A percentile compares a stretch with the other conserved stretches of the same genome.
phyloP scores from a whole-genome alignment of 2,113 vertebrate species.

The Protobothrops flavoviridis region DNA sequence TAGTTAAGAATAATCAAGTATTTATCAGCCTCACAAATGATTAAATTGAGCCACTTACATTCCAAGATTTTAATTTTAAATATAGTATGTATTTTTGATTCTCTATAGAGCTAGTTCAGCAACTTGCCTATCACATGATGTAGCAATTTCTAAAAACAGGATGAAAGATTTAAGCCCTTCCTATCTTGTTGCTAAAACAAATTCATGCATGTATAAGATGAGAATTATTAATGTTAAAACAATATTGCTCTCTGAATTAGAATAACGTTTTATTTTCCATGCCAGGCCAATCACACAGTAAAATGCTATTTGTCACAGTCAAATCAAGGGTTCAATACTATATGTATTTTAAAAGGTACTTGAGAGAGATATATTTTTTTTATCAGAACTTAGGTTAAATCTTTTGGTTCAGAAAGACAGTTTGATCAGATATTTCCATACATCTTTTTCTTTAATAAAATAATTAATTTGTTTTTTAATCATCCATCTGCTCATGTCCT shows the following conservation, averaged over 20 bases:
- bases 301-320: conserved; percentile 21
- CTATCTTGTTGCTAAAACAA: conserved; percentile 18
- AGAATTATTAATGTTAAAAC: conserved; percentile 33
- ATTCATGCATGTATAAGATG: conserved; percentile 16
- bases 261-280: conserved; percentile 13
- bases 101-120: background rate
- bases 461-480: background rate
- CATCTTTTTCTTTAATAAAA: conserved; percentile 64
- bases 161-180: background rate
- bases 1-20: background rate
- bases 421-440: conserved; percentile 48
- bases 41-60: background rate
- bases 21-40: background rate
- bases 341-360: conserved; percentile 31
- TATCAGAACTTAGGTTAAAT: conserved; percentile 44
- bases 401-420: conserved; percentile 35
- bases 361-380: conserved; percentile 21
- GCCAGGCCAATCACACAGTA: conserved; percentile 24
- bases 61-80: background rate
- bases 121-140: background rate
- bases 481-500: conserved; percentile 66
- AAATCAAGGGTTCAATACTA: conserved; percentile 27
- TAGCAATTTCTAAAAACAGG: background rate
- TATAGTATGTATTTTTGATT: background rate
- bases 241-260: background rate